A percentile compares a stretch with the other conserved stretches of the same genome.
Conservation (phyloP, 2,113 vertebrate species). For the Pterophyllum scalare region DNA sequence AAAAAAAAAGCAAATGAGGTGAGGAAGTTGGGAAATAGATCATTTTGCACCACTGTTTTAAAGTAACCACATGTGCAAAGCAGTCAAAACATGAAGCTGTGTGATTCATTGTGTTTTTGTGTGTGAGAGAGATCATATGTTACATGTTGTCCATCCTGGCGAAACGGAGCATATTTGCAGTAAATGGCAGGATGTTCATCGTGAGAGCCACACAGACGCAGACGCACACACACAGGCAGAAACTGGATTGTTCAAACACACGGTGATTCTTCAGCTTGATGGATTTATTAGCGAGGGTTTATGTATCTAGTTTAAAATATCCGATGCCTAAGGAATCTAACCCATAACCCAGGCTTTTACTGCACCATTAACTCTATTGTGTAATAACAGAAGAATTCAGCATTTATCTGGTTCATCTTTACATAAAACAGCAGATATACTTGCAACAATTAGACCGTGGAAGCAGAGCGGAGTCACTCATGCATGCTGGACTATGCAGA, state of each 20-base stretch:
- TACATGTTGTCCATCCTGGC: slow-evolving; percentile 45
- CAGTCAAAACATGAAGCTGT: neutral
- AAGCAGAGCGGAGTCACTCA: slow-evolving; percentile 43
- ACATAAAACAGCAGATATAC: neutral
- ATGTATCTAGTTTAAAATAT: neutral
- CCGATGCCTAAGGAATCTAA: neutral
- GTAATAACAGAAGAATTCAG: neutral
- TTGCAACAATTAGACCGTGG: slow-evolving; percentile 11
- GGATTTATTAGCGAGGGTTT: neutral
- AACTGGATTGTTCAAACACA: neutral
- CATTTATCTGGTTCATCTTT: slow-evolving; percentile 5
- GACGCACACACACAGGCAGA: neutral
- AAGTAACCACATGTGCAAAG: slow-evolving; percentile 58
- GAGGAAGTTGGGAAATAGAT: neutral
- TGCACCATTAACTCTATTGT: neutral
- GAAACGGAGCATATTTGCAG: slow-evolving; percentile 15
- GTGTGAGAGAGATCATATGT: slow-evolving; percentile 50
- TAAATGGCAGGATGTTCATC: neutral
- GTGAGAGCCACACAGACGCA: neutral
- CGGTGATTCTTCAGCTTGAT: neutral
- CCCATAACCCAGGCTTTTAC: neutral
- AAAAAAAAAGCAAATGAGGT: slow-evolving; percentile 10
- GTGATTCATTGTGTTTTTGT: slow-evolving; percentile 25
- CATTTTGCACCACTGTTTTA: slow-evolving; percentile 12
- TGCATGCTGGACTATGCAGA: slow-evolving; percentile 50